Conservation (phyloP, 2,113 vertebrate species). For the Odontesthes bonariensis region DNA sequence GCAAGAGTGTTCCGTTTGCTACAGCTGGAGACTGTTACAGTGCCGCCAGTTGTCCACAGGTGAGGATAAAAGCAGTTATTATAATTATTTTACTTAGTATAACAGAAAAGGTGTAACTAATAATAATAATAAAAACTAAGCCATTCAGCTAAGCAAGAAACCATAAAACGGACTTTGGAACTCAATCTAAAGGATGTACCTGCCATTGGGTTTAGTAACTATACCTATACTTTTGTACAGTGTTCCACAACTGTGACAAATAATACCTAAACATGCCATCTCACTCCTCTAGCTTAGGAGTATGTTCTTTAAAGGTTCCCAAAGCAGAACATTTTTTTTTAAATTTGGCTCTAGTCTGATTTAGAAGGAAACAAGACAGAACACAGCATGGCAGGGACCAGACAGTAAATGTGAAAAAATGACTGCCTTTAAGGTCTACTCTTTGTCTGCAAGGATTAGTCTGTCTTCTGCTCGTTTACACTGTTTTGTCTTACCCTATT, state of each 20-base stretch:
- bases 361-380: neutral
- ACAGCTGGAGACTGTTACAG: constrained; percentile 98
- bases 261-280: neutral
- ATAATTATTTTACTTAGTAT: neutral
- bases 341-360: neutral
- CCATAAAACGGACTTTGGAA: neutral
- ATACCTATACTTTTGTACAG: too few species aligned
- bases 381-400: too few species aligned
- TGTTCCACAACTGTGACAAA: neutral
- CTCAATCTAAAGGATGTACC: neutral
- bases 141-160: neutral
- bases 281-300: neutral
- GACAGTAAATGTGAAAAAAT: too few species aligned
- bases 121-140: neutral
- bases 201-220: neutral
- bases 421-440: too few species aligned
- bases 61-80: constrained; percentile 67
- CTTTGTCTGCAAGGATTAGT: too few species aligned
- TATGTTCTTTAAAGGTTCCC: too few species aligned
- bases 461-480: too few species aligned
- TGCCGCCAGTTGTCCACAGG: constrained; percentile 93
- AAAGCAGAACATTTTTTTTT: neutral
- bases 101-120: neutral
- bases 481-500: too few species aligned
- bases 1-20: constrained; percentile 92